A percentile compares a stretch with the other conserved stretches of the same genome.
phyloP scores from a whole-genome alignment of 2,797 vertebrate genomes.

The Pempheris klunzingeri region DNA sequence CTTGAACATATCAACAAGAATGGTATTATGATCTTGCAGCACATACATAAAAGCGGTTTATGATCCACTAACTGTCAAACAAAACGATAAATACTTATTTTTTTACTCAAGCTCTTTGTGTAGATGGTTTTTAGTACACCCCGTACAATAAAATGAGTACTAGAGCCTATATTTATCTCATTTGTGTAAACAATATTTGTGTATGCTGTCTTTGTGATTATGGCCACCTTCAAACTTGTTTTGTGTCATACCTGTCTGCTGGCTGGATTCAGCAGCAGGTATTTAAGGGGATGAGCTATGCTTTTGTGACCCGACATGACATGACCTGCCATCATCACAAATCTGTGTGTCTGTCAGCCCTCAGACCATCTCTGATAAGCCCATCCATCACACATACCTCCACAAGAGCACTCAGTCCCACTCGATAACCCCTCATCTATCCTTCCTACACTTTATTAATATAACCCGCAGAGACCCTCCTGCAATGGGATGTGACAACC shows the following conservation, averaged over 20 bases:
- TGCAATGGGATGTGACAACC: constrained; percentile 58
- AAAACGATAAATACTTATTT: constrained; percentile 35
- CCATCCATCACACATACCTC: constrained; percentile 61
- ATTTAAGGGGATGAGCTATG: constrained; percentile 21
- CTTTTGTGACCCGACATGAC: constrained; percentile 23
- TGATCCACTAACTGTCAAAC: constrained; percentile 37
- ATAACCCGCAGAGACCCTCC: constrained; percentile 44
- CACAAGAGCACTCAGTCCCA: constrained; percentile 57
- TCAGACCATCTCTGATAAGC: constrained; percentile 36
- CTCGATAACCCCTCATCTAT: constrained; percentile 52
- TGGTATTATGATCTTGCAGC: background rate
- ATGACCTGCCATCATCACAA: constrained; percentile 48
- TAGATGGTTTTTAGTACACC: background rate
- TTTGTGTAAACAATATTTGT: background rate
- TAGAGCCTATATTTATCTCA: background rate
- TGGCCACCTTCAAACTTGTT: background rate
- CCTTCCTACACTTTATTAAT: constrained; percentile 58
- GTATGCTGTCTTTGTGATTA: background rate
- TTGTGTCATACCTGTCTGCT: background rate
- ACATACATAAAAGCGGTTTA: constrained; percentile 38
- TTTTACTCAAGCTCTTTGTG: constrained; percentile 10
- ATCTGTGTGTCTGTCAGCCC: constrained; percentile 54
- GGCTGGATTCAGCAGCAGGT: constrained; percentile 18
- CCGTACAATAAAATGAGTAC: background rate
- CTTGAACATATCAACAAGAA: constrained; percentile 21